A percentile compares a stretch with the other conserved stretches of the same genome.
phyloP scores from a whole-genome alignment of 2,797 vertebrate genomes.

The Naso thynnoides region DNA sequence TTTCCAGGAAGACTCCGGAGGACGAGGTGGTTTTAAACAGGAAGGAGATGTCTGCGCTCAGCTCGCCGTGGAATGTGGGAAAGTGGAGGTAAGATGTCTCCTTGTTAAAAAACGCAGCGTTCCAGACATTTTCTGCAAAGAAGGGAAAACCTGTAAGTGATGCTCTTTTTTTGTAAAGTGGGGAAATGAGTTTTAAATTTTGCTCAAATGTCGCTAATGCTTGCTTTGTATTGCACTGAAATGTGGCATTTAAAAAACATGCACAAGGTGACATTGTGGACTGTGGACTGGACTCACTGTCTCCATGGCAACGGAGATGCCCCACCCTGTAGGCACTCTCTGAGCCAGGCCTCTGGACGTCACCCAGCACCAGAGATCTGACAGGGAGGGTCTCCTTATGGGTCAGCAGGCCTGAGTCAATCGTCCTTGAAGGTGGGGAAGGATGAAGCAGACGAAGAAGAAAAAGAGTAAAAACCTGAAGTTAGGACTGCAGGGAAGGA shows the following conservation, averaged over 20 bases:
- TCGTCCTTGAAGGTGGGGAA: slow-evolving; percentile 81
- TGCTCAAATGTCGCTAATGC: too few species aligned
- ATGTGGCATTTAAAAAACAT: neutral
- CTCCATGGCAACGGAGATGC: slow-evolving; percentile 91
- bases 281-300: slow-evolving; percentile 87
- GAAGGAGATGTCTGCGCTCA: slow-evolving; percentile 94
- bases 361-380: slow-evolving; percentile 89
- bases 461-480: neutral
- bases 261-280: neutral
- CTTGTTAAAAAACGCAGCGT: slow-evolving; percentile 93
- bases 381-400: slow-evolving; percentile 94
- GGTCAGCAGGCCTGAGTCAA: slow-evolving; percentile 90
- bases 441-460: neutral
- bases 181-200: too few species aligned
- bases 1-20: slow-evolving; percentile 95
- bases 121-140: slow-evolving; percentile 89
- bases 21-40: slow-evolving; percentile 94
- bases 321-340: slow-evolving; percentile 92
- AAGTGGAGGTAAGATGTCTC: slow-evolving; percentile 95
- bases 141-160: neutral
- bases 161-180: neutral
- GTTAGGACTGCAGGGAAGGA: too few species aligned
- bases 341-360: slow-evolving; percentile 87
- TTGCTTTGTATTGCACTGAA: neutral
- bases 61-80: slow-evolving; percentile 93